phyloP scores from a whole-genome alignment of 2,888 invertebrate species.

The Mimachlamys varia region DNA sequence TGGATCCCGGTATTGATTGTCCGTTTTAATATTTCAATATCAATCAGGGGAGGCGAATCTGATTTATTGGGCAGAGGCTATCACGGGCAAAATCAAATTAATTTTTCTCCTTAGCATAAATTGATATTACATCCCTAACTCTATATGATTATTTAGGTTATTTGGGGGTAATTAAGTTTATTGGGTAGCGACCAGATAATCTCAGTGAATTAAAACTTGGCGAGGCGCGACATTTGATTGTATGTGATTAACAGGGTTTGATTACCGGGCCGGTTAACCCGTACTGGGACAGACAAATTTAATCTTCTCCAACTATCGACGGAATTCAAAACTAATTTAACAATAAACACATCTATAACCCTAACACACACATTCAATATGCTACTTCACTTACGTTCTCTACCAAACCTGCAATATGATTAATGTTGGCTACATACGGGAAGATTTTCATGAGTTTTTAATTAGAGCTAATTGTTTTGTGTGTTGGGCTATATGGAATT shows the following conservation, averaged over 20 bases:
- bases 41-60: slow-evolving; percentile 37
- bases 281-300: slow-evolving; percentile 37
- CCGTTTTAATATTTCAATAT: slow-evolving; percentile 52
- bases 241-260: slow-evolving; percentile 3
- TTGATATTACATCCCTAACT: slow-evolving; percentile 44
- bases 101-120: slow-evolving; percentile 50
- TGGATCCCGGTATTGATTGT: slow-evolving; percentile 43
- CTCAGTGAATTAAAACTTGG: slow-evolving; percentile 46
- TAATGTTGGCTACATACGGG: neutral
- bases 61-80: slow-evolving; percentile 38
- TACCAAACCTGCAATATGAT: neutral
- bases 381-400: neutral
- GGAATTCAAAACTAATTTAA: slow-evolving; percentile 36
- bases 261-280: slow-evolving; percentile 15
- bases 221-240: slow-evolving; percentile 42
- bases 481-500: neutral
- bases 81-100: slow-evolving; percentile 53
- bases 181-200: slow-evolving; percentile 38
- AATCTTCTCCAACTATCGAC: slow-evolving; percentile 28
- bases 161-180: slow-evolving; percentile 39
- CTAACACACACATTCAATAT: neutral
- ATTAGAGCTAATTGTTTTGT: slow-evolving; percentile 24
- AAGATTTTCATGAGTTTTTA: slow-evolving; percentile 23
- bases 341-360: slow-evolving; percentile 30
- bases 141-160: slow-evolving; percentile 38